Conservation (phyloP, 2,797 vertebrate genomes). For the Phrynocephalus guinanensis region DNA sequence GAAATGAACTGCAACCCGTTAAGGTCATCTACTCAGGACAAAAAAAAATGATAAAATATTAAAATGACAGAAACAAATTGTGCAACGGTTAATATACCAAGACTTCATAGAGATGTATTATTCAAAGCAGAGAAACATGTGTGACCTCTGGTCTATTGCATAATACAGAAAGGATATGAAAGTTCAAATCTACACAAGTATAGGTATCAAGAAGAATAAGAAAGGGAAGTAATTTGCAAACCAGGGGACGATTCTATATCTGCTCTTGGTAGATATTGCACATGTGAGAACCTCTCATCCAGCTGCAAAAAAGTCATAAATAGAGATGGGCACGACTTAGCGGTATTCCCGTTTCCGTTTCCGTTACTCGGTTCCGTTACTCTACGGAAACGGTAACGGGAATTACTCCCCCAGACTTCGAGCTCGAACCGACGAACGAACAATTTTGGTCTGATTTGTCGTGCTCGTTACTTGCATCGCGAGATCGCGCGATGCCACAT, state of each 20-base stretch:
- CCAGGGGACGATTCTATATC: slow-evolving; percentile 14
- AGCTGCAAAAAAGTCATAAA: neutral
- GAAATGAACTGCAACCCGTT: slow-evolving; percentile 79
- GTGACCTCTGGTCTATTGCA: slow-evolving; percentile 77
- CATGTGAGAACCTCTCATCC: neutral
- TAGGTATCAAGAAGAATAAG: slow-evolving; percentile 50
- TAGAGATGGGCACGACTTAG: too few relatives aligned
- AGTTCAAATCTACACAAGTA: slow-evolving; percentile 70
- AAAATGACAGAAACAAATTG: slow-evolving; percentile 84
- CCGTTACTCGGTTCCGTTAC: too few relatives aligned
- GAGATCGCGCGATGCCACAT: too few relatives aligned
- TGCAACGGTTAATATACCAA: slow-evolving; percentile 72
- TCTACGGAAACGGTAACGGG: too few relatives aligned
- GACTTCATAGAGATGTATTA: slow-evolving; percentile 78
- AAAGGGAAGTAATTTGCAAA: slow-evolving; percentile 52
- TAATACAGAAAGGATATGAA: slow-evolving; percentile 69
- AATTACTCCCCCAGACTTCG: too few relatives aligned
- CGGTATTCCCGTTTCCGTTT: too few relatives aligned
- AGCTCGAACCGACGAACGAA: too few relatives aligned
- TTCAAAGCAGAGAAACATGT: slow-evolving; percentile 74
- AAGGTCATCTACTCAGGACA: slow-evolving; percentile 83
- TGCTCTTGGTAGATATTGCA: neutral
- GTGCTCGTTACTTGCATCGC: too few relatives aligned
- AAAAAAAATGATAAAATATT: slow-evolving; percentile 83
- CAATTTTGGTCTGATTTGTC: too few relatives aligned